Conservation (phyloP, 2,888 invertebrate species). For the Sarcophaga caerulescens region DNA sequence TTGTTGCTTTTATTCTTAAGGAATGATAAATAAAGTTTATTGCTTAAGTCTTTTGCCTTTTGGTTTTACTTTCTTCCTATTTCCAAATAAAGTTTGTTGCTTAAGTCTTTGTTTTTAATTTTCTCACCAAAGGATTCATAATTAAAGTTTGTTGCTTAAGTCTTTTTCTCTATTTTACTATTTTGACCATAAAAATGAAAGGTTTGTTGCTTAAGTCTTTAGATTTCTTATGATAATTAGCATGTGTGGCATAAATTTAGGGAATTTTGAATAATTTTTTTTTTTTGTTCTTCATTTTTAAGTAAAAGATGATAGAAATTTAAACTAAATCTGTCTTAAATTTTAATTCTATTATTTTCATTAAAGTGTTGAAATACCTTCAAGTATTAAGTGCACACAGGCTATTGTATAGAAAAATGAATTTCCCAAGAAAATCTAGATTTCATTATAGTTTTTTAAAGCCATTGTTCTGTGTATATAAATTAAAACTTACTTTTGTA, state of each 20-base stretch:
- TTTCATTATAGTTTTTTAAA: constrained; percentile 50
- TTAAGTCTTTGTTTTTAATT: constrained; percentile 20
- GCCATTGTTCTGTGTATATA: constrained; percentile 58
- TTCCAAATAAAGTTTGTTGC: background rate
- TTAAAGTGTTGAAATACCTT: constrained; percentile 57
- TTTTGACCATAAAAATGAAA: no score
- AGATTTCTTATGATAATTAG: no score
- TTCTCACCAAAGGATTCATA: background rate
- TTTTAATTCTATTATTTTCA: no score
- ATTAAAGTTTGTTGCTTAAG: background rate
- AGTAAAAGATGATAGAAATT: background rate
- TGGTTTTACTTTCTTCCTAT: no score
- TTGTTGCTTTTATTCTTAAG: no score
- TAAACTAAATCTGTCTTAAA: background rate
- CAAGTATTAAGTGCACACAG: constrained; percentile 34
- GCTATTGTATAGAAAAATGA: constrained; percentile 47
- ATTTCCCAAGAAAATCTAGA: constrained; percentile 68
- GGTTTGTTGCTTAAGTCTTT: background rate
- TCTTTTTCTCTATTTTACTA: background rate
- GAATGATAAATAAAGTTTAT: background rate
- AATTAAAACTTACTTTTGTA: background rate
- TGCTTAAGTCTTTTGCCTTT: background rate
- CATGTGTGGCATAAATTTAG: no score
- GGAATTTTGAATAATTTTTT: no score
- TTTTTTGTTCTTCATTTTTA: no score